Percentiles rank a stretch among this genome's conserved stretches.
phyloP scores from a whole-genome alignment of 2,113 vertebrate genomes.

The Hipposideros armiger region DNA sequence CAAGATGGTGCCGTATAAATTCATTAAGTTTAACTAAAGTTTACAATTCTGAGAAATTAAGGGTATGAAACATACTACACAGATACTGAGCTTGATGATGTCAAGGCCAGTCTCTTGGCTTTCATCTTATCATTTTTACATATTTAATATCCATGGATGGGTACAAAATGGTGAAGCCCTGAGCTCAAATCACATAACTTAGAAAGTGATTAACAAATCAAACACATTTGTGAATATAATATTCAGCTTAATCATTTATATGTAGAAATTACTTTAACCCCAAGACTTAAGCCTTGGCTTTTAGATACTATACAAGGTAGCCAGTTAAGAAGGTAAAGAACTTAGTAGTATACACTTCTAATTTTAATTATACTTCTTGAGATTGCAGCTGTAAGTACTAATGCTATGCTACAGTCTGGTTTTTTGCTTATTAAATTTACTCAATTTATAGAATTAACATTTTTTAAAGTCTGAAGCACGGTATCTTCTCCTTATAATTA shows the following conservation, averaged over 20 bases:
- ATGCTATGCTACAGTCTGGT: background rate
- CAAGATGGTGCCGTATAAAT: conserved; percentile 2
- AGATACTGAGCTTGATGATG: background rate
- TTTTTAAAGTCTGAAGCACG: background rate
- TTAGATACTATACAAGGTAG: background rate
- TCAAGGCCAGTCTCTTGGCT: background rate
- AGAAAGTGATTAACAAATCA: background rate
- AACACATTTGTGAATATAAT: background rate
- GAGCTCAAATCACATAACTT: background rate
- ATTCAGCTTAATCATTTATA: background rate
- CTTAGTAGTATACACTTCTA: background rate
- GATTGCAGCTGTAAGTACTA: background rate
- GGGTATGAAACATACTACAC: background rate
- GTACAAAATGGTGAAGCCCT: background rate
- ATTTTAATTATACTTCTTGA: background rate
- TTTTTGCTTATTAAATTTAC: conserved; percentile 28
- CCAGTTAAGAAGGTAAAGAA: conserved; percentile 25
- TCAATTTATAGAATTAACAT: background rate
- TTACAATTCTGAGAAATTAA: conserved; percentile 30
- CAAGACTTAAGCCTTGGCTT: background rate
- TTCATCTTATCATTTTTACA: background rate
- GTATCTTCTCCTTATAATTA: conserved; percentile 7
- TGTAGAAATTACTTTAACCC: background rate
- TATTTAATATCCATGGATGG: background rate
- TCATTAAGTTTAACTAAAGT: conserved; percentile 36